Evolutionary conservation across 2,888 invertebrate species (phyloP).

Genomic region (Spodoptera littoralis): DNA sequence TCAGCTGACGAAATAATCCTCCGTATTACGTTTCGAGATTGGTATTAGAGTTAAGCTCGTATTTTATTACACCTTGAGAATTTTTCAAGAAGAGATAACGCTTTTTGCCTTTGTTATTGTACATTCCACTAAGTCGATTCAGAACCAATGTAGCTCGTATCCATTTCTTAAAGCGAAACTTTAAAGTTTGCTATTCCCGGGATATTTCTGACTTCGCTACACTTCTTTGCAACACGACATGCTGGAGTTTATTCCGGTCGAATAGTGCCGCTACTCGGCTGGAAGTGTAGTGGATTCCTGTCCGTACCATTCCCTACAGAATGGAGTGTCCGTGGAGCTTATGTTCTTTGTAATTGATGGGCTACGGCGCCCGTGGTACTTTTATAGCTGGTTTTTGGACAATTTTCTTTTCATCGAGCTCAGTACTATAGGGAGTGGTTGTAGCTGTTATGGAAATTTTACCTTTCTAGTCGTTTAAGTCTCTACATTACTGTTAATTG

Average conservation of each 20-base stretch:
- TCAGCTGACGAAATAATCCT: constrained; percentile 40
- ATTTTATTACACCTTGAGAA: constrained; percentile 41
- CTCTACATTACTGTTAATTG: constrained; percentile 29
- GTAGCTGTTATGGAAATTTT: constrained; percentile 35
- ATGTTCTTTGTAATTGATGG: constrained; percentile 59
- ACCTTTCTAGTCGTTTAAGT: constrained; percentile 23
- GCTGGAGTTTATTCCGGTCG: constrained; percentile 46
- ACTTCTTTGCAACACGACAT: constrained; percentile 37
- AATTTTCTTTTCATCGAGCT: constrained; percentile 43
- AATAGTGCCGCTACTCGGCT: constrained; percentile 30
- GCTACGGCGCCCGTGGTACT: constrained; percentile 48
- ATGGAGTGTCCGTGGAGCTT: constrained; percentile 54
- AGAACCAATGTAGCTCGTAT: constrained; percentile 37
- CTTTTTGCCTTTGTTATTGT: constrained; percentile 38
- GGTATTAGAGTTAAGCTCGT: constrained; percentile 34
- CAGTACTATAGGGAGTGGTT: constrained; percentile 29
- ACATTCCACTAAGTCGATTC: constrained; percentile 33
- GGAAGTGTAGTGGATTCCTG: constrained; percentile 55
- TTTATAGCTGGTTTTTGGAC: constrained; percentile 56
- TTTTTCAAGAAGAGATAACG: constrained; percentile 25
- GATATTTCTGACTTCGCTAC: constrained; percentile 44
- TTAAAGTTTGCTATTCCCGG: constrained; percentile 41
- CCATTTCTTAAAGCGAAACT: constrained; percentile 29
- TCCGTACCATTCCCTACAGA: constrained; percentile 47
- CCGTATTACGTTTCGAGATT: constrained; percentile 41